Conservation (phyloP, 2,797 vertebrate genomes). For the Periophthalmus magnuspinnatus region DNA sequence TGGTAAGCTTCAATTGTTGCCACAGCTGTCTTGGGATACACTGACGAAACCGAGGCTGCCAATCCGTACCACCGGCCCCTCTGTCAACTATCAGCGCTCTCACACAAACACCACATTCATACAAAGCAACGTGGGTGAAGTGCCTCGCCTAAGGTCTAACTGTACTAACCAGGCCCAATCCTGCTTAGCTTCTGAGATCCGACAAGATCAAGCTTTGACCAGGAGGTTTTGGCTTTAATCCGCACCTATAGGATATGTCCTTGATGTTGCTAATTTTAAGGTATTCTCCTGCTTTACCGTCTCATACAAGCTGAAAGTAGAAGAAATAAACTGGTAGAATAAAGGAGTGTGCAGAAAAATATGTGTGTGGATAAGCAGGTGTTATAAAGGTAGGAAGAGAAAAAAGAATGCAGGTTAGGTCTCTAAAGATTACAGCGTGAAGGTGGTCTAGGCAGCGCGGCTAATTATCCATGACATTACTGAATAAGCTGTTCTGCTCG, state of each 20-base stretch:
- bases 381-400: not conserved
- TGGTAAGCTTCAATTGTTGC: too few relatives aligned
- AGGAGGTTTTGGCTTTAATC: conserved; percentile 27
- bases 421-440: conserved; percentile 63
- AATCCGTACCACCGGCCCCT: too few relatives aligned
- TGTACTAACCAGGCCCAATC: too few relatives aligned
- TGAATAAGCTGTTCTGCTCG: conserved; percentile 73
- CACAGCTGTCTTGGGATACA: too few relatives aligned
- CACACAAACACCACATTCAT: too few relatives aligned
- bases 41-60: too few relatives aligned
- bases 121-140: too few relatives aligned
- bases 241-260: conserved; percentile 11
- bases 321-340: conserved; percentile 15
- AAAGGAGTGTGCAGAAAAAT: conserved; percentile 4
- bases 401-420: conserved; percentile 59
- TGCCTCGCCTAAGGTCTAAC: too few relatives aligned
- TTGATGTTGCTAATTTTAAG: conserved; percentile 41
- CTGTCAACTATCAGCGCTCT: too few relatives aligned
- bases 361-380: conserved; percentile 32
- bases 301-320: conserved; percentile 48
- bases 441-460: conserved; percentile 63
- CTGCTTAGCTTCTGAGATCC: too few relatives aligned
- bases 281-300: conserved; percentile 58
- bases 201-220: too few relatives aligned
- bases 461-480: conserved; percentile 72